Evolutionary conservation across 2,797 vertebrate species (phyloP), one percentile per base, ranked within the genome.

Genomic region (Pangasius krempfi): DNA sequence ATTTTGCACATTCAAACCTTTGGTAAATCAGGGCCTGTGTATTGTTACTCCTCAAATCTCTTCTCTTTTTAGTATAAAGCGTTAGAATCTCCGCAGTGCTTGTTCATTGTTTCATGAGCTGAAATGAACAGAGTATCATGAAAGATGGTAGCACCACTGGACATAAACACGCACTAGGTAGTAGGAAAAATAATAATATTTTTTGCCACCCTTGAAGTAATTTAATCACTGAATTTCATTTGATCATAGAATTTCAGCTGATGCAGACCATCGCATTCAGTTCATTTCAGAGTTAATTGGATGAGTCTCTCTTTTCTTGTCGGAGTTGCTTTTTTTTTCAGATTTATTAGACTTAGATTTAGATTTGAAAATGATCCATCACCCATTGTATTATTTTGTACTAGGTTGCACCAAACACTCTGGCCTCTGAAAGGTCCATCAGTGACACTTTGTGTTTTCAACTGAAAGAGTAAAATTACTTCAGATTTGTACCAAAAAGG

Each of bases 251-350:
- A 40, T 81, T 60, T 81, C 79, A 54, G 68, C 52, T 83, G 54
- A 88, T 70, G 37, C 58, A 78, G 72, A 40, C 40, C 72, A 76
- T 85, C 70, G 66, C 68, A 85, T 84, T 84, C 70, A 66, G 33
- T 84, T 88, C 47, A 75, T 73, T 84, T 75, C 70, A 64, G 56
- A 83, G 56, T 76, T 83, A 84, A 76, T 76, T 88, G n/a, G n/a
- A 68, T 73, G 44, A 58, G 33, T 81, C 33, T 60, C n/a, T 80
- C 33, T 22, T 60, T 81, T 81, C 33, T 54, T 40, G 18, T 37
- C 40, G 33, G 78, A 81, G 79, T 40, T 52, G 27, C 9, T 20
- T 20, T 44, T 52, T 76, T 81, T n/a, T 7, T 64, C 62, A 22
- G 62, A 18, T 88, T 83, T 60, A 60, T 56, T 62, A 33, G 58